Percentiles rank a stretch among this genome's conserved stretches.
phyloP scores from a whole-genome alignment of 2,113 vertebrate species.

The Xiphophorus maculatus region DNA sequence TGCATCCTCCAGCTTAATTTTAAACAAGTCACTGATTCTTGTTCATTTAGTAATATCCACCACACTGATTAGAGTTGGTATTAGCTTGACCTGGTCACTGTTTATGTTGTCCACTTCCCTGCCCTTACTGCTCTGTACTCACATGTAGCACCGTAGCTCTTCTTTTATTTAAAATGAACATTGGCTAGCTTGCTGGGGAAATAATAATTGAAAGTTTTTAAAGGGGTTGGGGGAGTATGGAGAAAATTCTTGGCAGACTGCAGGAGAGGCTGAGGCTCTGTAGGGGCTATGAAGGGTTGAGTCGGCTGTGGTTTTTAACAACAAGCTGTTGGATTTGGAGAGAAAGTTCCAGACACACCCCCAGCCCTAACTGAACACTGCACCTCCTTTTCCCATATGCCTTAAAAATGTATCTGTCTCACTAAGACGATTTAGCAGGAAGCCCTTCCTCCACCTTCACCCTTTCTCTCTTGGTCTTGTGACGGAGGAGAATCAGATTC shows the following conservation, averaged over 20 bases:
- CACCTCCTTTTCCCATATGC: slow-evolving; percentile 10
- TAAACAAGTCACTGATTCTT: not conserved
- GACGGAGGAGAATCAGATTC: slow-evolving; percentile 48
- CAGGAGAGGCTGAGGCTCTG: slow-evolving; percentile 46
- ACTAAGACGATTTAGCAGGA: slow-evolving; percentile 40
- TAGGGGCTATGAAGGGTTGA: slow-evolving; percentile 33
- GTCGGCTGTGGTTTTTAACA: slow-evolving; percentile 67
- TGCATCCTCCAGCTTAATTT: not conserved
- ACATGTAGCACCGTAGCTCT: slow-evolving; percentile 40
- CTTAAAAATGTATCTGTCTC: slow-evolving; percentile 39
- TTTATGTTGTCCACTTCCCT: slow-evolving; percentile 47
- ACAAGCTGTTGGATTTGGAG: slow-evolving; percentile 69
- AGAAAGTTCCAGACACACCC: slow-evolving; percentile 68
- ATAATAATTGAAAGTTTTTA: slow-evolving; percentile 30
- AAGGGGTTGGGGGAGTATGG: slow-evolving; percentile 24
- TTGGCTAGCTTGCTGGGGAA: slow-evolving; percentile 29
- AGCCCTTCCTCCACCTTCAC: slow-evolving; percentile 7
- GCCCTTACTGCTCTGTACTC: slow-evolving; percentile 28
- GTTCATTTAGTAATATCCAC: not conserved
- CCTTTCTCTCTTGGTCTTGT: slow-evolving; percentile 10
- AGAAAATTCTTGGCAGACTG: slow-evolving; percentile 50
- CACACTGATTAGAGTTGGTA: not conserved
- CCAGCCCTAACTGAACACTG: slow-evolving; percentile 24
- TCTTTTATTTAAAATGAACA: slow-evolving; percentile 6
- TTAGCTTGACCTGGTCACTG: not conserved